These are phyloP conservation scores for Ceraclea dissimilis DNA, from an alignment of 2,888 invertebrate species.

Conservation along the genomic window DNA sequence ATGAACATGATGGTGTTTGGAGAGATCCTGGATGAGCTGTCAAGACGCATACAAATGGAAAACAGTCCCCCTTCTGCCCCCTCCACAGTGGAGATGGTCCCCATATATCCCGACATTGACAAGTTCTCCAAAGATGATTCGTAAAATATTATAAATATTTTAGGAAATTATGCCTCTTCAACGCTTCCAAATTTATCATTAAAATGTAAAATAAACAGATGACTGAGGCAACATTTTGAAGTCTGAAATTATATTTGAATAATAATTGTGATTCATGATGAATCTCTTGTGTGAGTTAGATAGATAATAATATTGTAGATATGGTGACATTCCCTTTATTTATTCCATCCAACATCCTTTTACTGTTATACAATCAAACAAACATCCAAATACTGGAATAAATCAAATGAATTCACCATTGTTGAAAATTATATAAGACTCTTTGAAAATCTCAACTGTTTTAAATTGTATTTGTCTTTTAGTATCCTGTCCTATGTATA, in stretches of 20 bases:
- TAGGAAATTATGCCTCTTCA: not conserved
- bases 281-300: not conserved
- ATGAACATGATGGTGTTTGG: constrained; percentile 74
- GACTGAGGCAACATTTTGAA: not conserved
- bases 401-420: too few species aligned
- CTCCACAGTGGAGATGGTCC: constrained; percentile 79
- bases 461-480: too few species aligned
- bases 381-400: too few species aligned
- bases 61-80: constrained; percentile 80
- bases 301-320: too few species aligned
- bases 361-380: too few species aligned
- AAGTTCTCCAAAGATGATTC: constrained; percentile 48
- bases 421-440: too few species aligned
- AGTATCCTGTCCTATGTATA: too few species aligned
- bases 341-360: too few species aligned
- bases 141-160: constrained; percentile 2
- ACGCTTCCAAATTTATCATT: not conserved
- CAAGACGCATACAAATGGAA: constrained; percentile 59
- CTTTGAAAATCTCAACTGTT: too few species aligned
- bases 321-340: too few species aligned
- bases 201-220: not conserved
- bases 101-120: constrained; percentile 74
- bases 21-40: constrained; percentile 73
- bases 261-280: not conserved
- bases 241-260: not conserved